Base-by-base conservation (phyloP, 23 tunicate genomes). In the Trididemnum nubilum region DNA sequence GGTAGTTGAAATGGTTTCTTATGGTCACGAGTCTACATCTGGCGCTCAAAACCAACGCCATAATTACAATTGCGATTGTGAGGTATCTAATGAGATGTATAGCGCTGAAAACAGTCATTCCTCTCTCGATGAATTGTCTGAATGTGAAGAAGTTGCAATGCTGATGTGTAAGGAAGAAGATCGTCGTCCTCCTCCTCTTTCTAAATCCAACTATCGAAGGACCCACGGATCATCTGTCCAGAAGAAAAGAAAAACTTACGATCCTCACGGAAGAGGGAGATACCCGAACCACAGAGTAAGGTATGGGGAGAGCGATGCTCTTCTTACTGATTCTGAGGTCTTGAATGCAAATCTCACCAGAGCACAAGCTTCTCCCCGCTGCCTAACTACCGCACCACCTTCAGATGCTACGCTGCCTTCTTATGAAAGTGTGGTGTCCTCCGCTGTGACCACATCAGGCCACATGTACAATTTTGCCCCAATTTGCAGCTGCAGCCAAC, bases 361-460 rank as follows among this genome's bases (percentile, higher is more conserved):
- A 27, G 2, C 79, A n/a, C 12, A 32, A 27, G 12, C 79, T 21
- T 36, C 63, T 39, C 36, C 60, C 19, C 2, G 21, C 36, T 26
- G 31, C 38, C 5, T 27, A 25, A 4, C 59, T 7, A 21, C n/a
- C 2, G 4, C n/a, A 9, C 33, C 79, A 2, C 79, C 33, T 3
- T 12, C 25, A 12, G 83, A 73, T 61, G 52, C 89, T 0, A 30
- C 24, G 52, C 52, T 90, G 71, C 96, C 96, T 15, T 88, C 96
- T 31, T 90, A 90, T 81, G 96, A 90, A 72, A 90, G 96, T 79
- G 81, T 90, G 19, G 73, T 90, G 1, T 39, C 81, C 18, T 71
- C 60, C n/a, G 39, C 52, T 33, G 52, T 18, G 29, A 35, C 70
- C 29, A 30, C 31, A 18, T 23, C 57, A 23, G 29, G 77, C 28